Conservation (phyloP, 1,140 invertebrate species). For the Drosophila subpulchrella region DNA sequence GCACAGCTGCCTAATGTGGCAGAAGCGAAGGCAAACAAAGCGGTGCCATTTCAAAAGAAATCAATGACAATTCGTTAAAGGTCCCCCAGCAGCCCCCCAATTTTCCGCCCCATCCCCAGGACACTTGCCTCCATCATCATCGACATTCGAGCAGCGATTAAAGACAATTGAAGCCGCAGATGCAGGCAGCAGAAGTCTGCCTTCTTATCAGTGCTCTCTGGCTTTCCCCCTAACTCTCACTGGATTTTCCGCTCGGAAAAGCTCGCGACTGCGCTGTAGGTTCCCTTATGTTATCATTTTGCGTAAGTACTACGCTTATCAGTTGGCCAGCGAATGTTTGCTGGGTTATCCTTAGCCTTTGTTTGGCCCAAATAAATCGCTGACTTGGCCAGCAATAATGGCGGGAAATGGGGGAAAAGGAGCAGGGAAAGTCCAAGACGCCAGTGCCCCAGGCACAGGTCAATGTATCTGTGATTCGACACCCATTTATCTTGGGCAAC, state of each 20-base stretch:
- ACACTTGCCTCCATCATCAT: constrained; percentile 43
- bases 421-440: constrained; percentile 29
- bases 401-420: not conserved
- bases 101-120: not conserved
- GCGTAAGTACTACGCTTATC: constrained; percentile 43
- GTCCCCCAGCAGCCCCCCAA: constrained; percentile 19
- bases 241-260: constrained; percentile 30
- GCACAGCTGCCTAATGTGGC: constrained; percentile 66
- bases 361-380: constrained; percentile 53
- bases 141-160: constrained; percentile 60
- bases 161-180: constrained; percentile 58
- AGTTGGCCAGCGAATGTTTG: constrained; percentile 49
- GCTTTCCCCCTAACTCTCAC: not conserved
- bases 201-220: constrained; percentile 65
- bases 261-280: constrained; percentile 59
- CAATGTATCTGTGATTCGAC: constrained; percentile 37
- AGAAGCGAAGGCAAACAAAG: constrained; percentile 61
- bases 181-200: constrained; percentile 29
- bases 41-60: constrained; percentile 62
- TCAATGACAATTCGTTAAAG: constrained; percentile 80
- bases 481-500: constrained; percentile 44
- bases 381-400: constrained; percentile 44
- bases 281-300: constrained; percentile 44
- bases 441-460: constrained; percentile 35
- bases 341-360: constrained; percentile 47